Evolutionary conservation across 2,888 invertebrate species (phyloP).

Genomic region (Spodoptera exigua): DNA sequence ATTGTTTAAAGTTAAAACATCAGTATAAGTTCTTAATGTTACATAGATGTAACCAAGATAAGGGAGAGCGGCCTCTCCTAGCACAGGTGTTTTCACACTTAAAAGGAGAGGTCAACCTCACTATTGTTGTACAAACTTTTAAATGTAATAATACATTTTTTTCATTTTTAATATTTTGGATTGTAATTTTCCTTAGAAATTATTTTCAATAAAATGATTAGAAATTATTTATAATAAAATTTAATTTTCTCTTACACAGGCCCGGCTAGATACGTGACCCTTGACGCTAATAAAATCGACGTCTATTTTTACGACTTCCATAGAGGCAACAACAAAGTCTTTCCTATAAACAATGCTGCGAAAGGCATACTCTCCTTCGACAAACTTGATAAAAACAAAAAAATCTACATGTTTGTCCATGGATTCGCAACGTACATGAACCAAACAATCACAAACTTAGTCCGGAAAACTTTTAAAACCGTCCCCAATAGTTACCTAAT

Average conservation of each 20-base stretch:
- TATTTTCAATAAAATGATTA: no score
- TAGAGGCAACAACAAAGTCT: slow-evolving; percentile 18
- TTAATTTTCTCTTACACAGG: slow-evolving; percentile 11
- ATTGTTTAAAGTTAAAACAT: no score
- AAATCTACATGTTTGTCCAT: slow-evolving; percentile 23
- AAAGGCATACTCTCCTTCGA: slow-evolving; percentile 15
- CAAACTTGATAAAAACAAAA: slow-evolving; percentile 3
- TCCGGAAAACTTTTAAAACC: slow-evolving; percentile 74
- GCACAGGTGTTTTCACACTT: no score
- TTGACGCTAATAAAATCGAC: slow-evolving; percentile 37
- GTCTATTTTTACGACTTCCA: slow-evolving; percentile 44
- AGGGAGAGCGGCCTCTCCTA: no score
- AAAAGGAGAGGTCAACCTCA: no score
- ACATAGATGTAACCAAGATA: no score
- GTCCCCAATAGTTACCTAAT: slow-evolving; percentile 78
- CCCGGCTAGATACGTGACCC: slow-evolving; percentile 27
- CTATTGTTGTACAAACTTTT: no score
- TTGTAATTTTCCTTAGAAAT: no score
- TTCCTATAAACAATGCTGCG: slow-evolving; percentile 38
- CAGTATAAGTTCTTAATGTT: no score
- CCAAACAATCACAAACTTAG: slow-evolving; percentile 71
- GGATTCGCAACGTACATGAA: slow-evolving; percentile 62
- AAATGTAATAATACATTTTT: no score
- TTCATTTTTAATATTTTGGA: no score
- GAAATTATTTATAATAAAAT: not conserved